Percentiles rank a stretch among this genome's conserved stretches.
Evolutionary conservation across 2,113 vertebrate genomes (phyloP).

Genomic region (Hippocampus comes): DNA sequence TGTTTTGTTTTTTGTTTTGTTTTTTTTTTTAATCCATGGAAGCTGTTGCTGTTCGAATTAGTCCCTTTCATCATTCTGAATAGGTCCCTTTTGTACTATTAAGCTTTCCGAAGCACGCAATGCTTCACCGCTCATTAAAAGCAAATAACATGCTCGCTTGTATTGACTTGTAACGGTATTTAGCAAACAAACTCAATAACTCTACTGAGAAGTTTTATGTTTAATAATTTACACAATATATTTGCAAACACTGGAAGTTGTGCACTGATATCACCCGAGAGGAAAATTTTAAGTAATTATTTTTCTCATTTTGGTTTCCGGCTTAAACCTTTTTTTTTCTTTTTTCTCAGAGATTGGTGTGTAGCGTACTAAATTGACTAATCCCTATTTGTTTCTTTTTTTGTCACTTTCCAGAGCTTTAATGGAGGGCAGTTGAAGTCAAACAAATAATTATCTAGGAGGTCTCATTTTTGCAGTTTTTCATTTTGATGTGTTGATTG

Average conservation of each 20-base stretch:
- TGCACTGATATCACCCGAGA: background rate
- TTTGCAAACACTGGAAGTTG: background rate
- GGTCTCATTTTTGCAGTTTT: background rate
- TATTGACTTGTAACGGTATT: slow-evolving; percentile 16
- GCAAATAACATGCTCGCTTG: slow-evolving; percentile 25
- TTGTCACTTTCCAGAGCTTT: background rate
- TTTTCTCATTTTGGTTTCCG: background rate
- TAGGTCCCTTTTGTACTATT: slow-evolving; percentile 45
- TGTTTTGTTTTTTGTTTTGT: background rate
- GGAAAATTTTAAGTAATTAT: background rate
- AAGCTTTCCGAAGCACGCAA: slow-evolving; percentile 35
- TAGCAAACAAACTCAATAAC: slow-evolving; percentile 15
- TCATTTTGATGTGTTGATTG: too few relatives aligned
- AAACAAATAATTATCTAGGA: background rate
- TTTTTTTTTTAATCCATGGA: slow-evolving; percentile 8
- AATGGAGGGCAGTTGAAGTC: background rate
- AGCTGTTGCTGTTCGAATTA: slow-evolving; percentile 47
- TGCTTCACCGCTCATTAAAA: slow-evolving; percentile 49
- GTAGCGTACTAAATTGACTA: background rate
- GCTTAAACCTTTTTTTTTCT: background rate
- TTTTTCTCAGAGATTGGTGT: background rate
- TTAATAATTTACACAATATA: background rate
- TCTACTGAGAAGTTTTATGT: slow-evolving; percentile 3
- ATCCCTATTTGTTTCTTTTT: background rate
- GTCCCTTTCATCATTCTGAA: slow-evolving; percentile 55